phyloP scores from a whole-genome alignment of 2,113 vertebrate species.

The Stictonetta naevosa region DNA sequence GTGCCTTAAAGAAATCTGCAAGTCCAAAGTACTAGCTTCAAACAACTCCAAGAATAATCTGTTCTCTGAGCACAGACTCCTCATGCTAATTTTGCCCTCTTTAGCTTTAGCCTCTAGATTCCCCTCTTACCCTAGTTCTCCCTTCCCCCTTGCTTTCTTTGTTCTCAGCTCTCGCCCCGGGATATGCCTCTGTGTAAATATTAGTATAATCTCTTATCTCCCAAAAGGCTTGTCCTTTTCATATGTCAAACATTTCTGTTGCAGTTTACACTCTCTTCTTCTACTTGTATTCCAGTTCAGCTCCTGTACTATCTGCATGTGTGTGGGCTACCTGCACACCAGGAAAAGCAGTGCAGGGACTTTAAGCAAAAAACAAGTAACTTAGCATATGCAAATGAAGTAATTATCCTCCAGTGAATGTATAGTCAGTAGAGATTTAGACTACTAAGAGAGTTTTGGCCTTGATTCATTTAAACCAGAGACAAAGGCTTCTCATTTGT shows the following conservation, averaged over 20 bases:
- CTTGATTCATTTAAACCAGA: neutral
- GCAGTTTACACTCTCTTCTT: neutral
- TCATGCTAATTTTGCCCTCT: neutral
- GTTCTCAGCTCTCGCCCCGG: neutral
- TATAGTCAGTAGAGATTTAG: neutral
- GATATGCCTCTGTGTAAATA: neutral
- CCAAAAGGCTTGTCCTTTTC: neutral
- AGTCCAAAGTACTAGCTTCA: neutral
- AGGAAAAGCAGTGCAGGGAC: neutral
- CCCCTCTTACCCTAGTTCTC: neutral
- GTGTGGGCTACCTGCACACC: neutral
- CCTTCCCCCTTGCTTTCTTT: neutral
- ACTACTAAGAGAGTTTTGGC: neutral
- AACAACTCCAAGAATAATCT: neutral
- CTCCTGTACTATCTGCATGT: neutral
- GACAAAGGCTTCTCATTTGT: neutral
- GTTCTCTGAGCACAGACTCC: neutral
- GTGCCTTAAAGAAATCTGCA: neutral
- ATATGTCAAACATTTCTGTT: neutral
- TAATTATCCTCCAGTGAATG: neutral
- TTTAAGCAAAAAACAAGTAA: neutral
- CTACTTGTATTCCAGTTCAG: neutral
- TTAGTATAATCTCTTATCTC: neutral
- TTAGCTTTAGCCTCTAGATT: neutral
- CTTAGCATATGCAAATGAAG: neutral